Evolutionary conservation across 2,888 invertebrate genomes (phyloP).

Genomic region (Zygothrica quintamaculata): DNA sequence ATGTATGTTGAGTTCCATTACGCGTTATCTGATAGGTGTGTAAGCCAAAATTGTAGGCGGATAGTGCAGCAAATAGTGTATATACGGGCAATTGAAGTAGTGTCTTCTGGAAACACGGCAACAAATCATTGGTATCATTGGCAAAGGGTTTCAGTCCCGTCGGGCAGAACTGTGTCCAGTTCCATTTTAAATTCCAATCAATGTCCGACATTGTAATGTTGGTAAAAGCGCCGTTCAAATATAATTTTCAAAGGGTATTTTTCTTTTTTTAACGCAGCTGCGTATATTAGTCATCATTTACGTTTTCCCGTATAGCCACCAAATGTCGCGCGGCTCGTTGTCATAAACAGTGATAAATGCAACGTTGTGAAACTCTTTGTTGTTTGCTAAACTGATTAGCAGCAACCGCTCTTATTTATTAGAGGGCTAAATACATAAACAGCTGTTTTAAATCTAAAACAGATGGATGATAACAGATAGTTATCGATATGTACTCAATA

Average conservation of each 20-base stretch:
- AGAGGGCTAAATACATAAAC: constrained; percentile 27
- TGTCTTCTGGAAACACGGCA: constrained; percentile 93
- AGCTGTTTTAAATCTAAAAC: constrained; percentile 35
- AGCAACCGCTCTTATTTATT: constrained; percentile 37
- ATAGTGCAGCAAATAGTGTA: constrained; percentile 89
- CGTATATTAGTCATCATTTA: constrained; percentile 72
- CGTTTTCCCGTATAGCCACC: constrained; percentile 14
- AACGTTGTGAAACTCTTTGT: constrained; percentile 34
- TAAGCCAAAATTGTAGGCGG: constrained; percentile 92
- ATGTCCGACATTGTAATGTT: constrained; percentile 49
- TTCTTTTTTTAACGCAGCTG: constrained; percentile 30
- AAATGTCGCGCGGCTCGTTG: constrained; percentile 8
- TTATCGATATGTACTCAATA: no score
- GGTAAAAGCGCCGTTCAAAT: constrained; percentile 8
- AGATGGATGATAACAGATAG: constrained; percentile 26
- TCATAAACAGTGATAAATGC: constrained; percentile 39
- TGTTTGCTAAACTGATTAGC: constrained; percentile 38
- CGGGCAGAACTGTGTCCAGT: constrained; percentile 91
- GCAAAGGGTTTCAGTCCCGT: constrained; percentile 90
- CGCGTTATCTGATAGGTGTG: constrained; percentile 86
- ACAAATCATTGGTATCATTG: constrained; percentile 89
- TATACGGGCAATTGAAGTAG: constrained; percentile 91
- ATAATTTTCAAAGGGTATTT: constrained; percentile 7
- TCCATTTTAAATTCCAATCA: constrained; percentile 85
- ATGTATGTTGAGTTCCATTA: constrained; percentile 87